These are phyloP conservation scores for Chironomus riparius DNA, from an alignment of 2,888 invertebrate genomes.

Conservation along the genomic window DNA sequence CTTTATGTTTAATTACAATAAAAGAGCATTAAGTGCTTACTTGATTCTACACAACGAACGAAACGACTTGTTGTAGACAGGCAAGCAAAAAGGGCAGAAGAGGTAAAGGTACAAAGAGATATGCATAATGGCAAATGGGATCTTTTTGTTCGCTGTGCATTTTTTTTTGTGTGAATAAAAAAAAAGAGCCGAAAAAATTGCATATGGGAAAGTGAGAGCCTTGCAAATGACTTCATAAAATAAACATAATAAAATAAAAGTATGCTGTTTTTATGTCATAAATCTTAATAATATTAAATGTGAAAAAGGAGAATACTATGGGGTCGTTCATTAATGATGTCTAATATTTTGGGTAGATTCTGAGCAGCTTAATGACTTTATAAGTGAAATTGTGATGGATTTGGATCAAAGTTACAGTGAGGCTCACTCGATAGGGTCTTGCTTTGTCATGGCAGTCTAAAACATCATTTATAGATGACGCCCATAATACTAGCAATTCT, in stretches of 20 bases:
- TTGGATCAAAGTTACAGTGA: too few species aligned
- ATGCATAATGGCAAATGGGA: constrained; percentile 7
- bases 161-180: background rate
- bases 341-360: too few species aligned
- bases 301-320: background rate
- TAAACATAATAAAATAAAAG: constrained; percentile 12
- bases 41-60: too few species aligned
- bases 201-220: too few species aligned
- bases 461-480: too few species aligned
- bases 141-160: background rate
- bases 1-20: constrained; percentile 19
- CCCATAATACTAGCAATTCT: too few species aligned
- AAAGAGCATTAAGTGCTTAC: background rate
- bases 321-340: too few species aligned
- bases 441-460: too few species aligned
- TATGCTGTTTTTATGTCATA: constrained; percentile 9
- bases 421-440: too few species aligned
- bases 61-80: too few species aligned
- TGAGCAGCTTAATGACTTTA: too few species aligned
- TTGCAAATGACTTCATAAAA: constrained; percentile 9
- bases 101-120: background rate
- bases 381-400: too few species aligned
- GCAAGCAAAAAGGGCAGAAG: background rate
- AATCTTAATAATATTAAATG: constrained; percentile 17
- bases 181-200: background rate